Percentiles rank a stretch among this genome's conserved stretches.
These are phyloP conservation scores for Chloropsis cyanopogon DNA, from an alignment of 2,113 vertebrate genomes.

Conservation along the genomic window DNA sequence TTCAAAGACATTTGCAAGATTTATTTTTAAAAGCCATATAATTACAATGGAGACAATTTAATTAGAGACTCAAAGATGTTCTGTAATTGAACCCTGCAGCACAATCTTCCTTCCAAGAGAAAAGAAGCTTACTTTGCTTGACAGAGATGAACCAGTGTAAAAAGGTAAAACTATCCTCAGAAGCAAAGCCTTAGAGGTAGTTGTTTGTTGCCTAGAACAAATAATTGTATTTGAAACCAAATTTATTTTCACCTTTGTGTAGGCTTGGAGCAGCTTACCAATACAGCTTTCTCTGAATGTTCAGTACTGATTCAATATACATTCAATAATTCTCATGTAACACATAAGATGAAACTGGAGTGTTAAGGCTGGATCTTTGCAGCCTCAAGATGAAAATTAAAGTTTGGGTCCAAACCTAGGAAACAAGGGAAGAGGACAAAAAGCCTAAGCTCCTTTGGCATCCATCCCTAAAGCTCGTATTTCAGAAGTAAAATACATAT, in stretches of 20 bases:
- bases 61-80: slow-evolving; percentile 21
- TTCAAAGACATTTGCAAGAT: slow-evolving; percentile 4
- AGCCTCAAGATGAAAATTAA: background rate
- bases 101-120: background rate
- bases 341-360: background rate
- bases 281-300: background rate
- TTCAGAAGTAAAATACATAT: background rate
- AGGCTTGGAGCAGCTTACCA: background rate
- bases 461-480: background rate
- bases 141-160: background rate
- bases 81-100: slow-evolving; percentile 25
- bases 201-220: background rate
- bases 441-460: background rate
- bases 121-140: background rate
- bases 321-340: background rate
- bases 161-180: background rate
- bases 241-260: background rate
- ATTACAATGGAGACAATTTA: slow-evolving; percentile 26
- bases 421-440: accelerated
- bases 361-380: background rate
- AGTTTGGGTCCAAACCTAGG: background rate
- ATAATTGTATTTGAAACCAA: background rate
- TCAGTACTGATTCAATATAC: background rate
- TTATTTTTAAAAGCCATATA: slow-evolving; percentile 10
- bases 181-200: background rate